These are phyloP conservation scores for Phocoena phocoena DNA, from an alignment of 2,113 vertebrate genomes.

Conservation along the genomic window DNA sequence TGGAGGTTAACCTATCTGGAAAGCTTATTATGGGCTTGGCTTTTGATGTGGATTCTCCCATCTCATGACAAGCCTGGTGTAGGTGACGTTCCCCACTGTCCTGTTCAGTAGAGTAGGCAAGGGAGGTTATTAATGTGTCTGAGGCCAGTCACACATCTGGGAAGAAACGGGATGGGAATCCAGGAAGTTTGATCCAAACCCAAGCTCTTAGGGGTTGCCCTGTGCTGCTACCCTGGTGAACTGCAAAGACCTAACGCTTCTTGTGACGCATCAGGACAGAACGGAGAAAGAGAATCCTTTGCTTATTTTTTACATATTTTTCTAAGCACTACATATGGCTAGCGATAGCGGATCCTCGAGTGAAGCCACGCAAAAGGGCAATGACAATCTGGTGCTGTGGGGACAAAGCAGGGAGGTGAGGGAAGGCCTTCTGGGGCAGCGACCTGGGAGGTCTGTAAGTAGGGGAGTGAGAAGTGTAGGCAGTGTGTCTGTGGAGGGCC, in stretches of 20 bases:
- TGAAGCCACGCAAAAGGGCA: not conserved
- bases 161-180: not conserved
- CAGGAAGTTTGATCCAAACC: not conserved
- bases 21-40: not conserved
- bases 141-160: too few relatives aligned
- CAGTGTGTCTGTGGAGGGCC: not conserved
- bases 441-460: not conserved
- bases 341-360: not conserved
- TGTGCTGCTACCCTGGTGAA: rapidly evolving
- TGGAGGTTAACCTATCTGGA: not conserved
- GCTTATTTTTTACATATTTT: not conserved
- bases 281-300: too few relatives aligned
- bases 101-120: not conserved
- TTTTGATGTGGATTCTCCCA: not conserved
- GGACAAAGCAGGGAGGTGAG: rapidly evolving
- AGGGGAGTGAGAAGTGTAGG: not conserved
- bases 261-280: not conserved
- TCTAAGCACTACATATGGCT: not conserved
- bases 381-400: too few relatives aligned
- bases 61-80: not conserved
- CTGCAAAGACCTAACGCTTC: not conserved
- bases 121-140: not conserved
- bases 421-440: not conserved
- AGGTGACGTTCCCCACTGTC: not conserved
- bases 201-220: not conserved